These are phyloP conservation scores for Thymallus thymallus DNA, from an alignment of 2,113 vertebrate species.

Conservation along the genomic window DNA sequence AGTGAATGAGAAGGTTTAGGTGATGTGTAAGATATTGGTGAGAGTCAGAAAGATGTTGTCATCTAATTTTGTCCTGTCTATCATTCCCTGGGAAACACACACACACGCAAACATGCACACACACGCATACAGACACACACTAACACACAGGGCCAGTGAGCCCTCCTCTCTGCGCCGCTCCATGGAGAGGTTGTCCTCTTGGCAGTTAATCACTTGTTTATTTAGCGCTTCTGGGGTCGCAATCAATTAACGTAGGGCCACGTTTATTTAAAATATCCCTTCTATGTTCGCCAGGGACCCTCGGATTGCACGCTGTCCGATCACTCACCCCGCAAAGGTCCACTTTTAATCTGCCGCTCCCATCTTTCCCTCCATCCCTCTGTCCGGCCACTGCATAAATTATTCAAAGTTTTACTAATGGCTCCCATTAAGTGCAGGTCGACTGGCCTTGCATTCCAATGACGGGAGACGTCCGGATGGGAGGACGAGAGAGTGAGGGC, in stretches of 20 bases:
- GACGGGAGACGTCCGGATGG: slow-evolving; percentile 18
- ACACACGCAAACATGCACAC: background rate
- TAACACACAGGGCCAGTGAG: background rate
- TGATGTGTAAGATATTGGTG: background rate
- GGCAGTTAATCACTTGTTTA: slow-evolving; percentile 74
- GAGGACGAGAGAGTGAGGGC: background rate
- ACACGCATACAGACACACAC: no score
- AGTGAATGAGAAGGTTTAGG: background rate
- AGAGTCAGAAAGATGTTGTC: background rate
- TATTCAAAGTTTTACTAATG: slow-evolving; percentile 72
- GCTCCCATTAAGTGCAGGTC: slow-evolving; percentile 61
- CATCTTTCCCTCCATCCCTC: slow-evolving; percentile 32
- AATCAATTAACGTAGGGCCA: slow-evolving; percentile 65
- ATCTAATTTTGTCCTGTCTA: background rate
- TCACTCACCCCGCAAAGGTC: slow-evolving; percentile 63
- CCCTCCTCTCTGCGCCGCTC: slow-evolving; percentile 41
- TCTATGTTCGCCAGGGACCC: slow-evolving; percentile 53
- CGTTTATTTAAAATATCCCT: slow-evolving; percentile 72
- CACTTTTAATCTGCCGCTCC: slow-evolving; percentile 60
- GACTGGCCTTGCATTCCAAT: slow-evolving; percentile 61
- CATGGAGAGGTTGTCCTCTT: slow-evolving; percentile 59
- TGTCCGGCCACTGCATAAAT: slow-evolving; percentile 58
- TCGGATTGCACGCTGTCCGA: slow-evolving; percentile 51
- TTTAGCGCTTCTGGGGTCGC: slow-evolving; percentile 65
- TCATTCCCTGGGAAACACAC: slow-evolving; percentile 20